Conservation (phyloP, 1,140 invertebrate genomes). For the Armadillidium nasatum region DNA sequence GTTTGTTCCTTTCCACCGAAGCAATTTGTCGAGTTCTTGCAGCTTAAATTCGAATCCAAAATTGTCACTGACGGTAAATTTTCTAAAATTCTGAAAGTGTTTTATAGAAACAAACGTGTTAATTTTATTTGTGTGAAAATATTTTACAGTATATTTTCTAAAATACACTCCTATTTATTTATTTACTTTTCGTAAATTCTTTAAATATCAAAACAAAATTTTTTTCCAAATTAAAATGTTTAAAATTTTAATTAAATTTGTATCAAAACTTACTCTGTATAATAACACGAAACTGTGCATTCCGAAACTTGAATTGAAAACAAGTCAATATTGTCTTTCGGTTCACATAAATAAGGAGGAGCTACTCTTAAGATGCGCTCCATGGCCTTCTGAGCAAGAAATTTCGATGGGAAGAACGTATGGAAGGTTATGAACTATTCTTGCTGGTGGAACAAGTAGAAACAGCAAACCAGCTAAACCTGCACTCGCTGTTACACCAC, state of each 20-base stretch:
- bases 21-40: too few relatives aligned
- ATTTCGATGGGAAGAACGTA: not conserved
- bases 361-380: not conserved
- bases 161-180: not conserved
- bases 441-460: not conserved
- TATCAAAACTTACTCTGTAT: not conserved
- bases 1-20: too few relatives aligned
- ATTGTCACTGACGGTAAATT: too few relatives aligned
- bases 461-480: not conserved
- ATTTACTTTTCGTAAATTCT: not conserved
- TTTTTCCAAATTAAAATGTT: not conserved
- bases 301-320: not conserved
- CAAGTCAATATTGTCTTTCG: not conserved
- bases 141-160: not conserved
- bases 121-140: too few relatives aligned
- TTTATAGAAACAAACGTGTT: too few relatives aligned
- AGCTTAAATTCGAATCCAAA: too few relatives aligned
- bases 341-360: not conserved
- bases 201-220: not conserved
- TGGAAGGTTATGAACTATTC: conserved; percentile 4
- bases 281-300: not conserved
- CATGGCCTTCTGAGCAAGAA: not conserved
- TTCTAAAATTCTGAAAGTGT: too few relatives aligned
- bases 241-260: too few relatives aligned
- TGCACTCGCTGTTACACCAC: not conserved